Percentiles rank a stretch among this genome's conserved stretches.
Conservation (phyloP, 2,113 vertebrate species). For the Strigops habroptila region DNA sequence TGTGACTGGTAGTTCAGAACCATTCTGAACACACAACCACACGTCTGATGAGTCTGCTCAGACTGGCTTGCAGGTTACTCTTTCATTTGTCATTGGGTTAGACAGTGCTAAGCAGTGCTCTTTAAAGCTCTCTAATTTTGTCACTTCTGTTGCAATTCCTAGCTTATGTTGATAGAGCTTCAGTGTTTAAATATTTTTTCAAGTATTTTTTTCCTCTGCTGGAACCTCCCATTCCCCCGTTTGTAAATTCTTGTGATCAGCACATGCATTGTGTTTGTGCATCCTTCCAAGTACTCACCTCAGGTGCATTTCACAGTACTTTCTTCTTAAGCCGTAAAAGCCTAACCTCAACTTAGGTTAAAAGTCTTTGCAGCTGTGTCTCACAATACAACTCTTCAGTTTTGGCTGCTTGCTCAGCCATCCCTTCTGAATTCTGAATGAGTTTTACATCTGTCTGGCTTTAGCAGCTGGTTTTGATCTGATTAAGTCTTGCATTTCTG, state of each 20-base stretch:
- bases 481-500: slow-evolving; percentile 56
- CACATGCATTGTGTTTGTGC: background rate
- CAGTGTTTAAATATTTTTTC: background rate
- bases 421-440: slow-evolving; percentile 54
- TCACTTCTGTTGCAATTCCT: background rate
- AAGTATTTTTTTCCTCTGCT: background rate
- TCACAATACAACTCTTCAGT: slow-evolving; percentile 10
- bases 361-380: slow-evolving; percentile 2
- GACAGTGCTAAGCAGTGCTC: background rate
- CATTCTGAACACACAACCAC: background rate
- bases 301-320: background rate
- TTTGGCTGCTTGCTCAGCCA: slow-evolving; percentile 54
- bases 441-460: slow-evolving; percentile 54
- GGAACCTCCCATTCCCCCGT: background rate
- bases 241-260: background rate
- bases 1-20: background rate
- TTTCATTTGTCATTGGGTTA: background rate
- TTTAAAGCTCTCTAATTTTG: background rate
- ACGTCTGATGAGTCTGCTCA: background rate
- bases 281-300: background rate
- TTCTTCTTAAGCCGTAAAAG: background rate
- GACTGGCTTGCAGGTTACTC: background rate
- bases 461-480: slow-evolving; percentile 27
- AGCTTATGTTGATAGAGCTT: background rate
- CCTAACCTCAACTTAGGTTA: background rate